Conservation (phyloP, 1,140 invertebrate species). For the Euwallacea fornicatus region DNA sequence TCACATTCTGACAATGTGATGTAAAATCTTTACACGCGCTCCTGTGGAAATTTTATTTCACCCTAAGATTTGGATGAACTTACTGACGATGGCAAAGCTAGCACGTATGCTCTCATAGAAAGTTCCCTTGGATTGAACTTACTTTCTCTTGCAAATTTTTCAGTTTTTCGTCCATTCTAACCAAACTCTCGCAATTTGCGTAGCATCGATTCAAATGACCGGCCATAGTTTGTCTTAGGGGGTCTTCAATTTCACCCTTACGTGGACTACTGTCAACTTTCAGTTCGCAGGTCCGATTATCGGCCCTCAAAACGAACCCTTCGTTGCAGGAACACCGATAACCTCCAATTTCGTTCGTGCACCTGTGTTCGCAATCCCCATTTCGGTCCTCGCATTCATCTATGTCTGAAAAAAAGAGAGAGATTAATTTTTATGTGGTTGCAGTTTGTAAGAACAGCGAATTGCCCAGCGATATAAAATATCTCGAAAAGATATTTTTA, state of each 20-base stretch:
- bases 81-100: too few species aligned
- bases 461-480: too few species aligned
- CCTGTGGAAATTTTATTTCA: too few species aligned
- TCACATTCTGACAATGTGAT: too few species aligned
- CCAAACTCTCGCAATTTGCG: constrained; percentile 62
- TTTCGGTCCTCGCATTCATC: constrained; percentile 69
- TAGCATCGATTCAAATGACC: constrained; percentile 58
- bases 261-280: constrained; percentile 13
- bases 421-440: not conserved
- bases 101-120: too few species aligned
- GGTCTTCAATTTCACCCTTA: constrained; percentile 34
- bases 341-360: constrained; percentile 62
- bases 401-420: constrained; percentile 58
- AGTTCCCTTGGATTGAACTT: not conserved
- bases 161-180: constrained; percentile 60
- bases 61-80: too few species aligned
- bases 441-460: too few species aligned
- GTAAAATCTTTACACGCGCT: too few species aligned
- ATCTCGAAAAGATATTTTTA: too few species aligned
- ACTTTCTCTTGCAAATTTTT: constrained; percentile 60
- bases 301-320: constrained; percentile 57
- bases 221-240: constrained; percentile 51
- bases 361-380: constrained; percentile 63
- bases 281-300: constrained; percentile 64
- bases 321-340: constrained; percentile 60